Conservation (phyloP, 2,888 invertebrate species). For the Ceramica pisi region DNA sequence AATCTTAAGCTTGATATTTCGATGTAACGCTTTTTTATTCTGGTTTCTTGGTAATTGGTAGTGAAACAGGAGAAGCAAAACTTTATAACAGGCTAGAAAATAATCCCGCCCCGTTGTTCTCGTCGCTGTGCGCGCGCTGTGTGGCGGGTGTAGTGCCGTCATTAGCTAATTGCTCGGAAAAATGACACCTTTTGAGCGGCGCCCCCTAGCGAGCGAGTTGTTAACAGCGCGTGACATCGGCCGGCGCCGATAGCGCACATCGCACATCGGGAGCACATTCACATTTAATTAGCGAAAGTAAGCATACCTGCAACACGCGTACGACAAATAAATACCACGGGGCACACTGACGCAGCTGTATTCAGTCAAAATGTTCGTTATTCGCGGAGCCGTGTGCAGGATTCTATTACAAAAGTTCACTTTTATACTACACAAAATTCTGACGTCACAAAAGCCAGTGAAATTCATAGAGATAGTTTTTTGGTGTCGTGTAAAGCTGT, state of each 20-base stretch:
- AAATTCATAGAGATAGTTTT: background rate
- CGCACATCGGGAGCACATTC: background rate
- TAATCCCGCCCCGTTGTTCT: background rate
- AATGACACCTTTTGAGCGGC: conserved; percentile 65
- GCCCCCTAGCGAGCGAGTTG: conserved; percentile 35
- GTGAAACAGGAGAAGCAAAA: background rate
- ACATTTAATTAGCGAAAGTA: conserved; percentile 31
- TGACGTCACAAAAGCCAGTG: background rate
- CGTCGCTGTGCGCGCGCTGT: conserved; percentile 38
- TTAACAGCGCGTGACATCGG: conserved; percentile 8
- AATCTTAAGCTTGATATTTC: background rate
- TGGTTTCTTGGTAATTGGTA: background rate
- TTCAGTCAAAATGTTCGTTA: background rate
- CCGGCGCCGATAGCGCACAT: conserved; percentile 10
- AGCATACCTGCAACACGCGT: background rate
- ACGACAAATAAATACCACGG: background rate
- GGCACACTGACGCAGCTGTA: background rate
- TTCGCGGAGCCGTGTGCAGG: background rate
- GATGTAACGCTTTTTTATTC: background rate
- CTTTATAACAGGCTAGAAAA: background rate
- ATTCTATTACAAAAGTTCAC: conserved; percentile 1
- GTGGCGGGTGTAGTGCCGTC: conserved; percentile 30
- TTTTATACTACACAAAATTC: background rate
- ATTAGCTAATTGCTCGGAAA: conserved; percentile 77
- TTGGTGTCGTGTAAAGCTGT: background rate